Conservation (phyloP, 2,888 invertebrate genomes). For the Meghimatium bilineatum region DNA sequence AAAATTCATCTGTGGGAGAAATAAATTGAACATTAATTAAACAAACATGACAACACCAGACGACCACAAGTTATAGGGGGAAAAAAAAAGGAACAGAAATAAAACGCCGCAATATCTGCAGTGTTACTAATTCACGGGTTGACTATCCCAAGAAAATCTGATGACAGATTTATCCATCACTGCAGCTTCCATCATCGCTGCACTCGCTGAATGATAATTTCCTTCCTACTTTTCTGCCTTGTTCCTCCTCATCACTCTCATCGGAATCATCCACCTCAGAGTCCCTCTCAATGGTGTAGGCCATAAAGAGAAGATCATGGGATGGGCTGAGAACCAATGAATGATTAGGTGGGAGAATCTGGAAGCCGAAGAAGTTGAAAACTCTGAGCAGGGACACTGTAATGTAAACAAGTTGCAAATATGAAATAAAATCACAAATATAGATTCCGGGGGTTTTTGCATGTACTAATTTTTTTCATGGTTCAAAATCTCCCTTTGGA, state of each 20-base stretch:
- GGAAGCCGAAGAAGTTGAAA: constrained; percentile 98
- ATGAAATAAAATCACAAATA: neutral
- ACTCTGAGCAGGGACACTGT: constrained; percentile 90
- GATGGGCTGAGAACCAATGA: constrained; percentile 84
- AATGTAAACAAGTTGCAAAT: neutral
- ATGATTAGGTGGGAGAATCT: constrained; percentile 87
- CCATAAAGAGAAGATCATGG: constrained; percentile 84
- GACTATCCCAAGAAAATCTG: constrained; percentile 7
- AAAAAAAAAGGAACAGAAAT: neutral
- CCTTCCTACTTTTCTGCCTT: neutral
- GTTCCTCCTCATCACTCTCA: constrained; percentile 26
- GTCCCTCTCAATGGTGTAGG: constrained; percentile 74
- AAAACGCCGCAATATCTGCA: neutral
- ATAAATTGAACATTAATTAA: neutral
- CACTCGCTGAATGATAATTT: constrained; percentile 21
- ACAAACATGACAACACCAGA: neutral
- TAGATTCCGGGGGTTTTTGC: too few species aligned
- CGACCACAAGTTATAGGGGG: neutral
- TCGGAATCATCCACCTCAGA: constrained; percentile 42
- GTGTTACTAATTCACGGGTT: constrained; percentile 33
- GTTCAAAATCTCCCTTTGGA: too few species aligned
- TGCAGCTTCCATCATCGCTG: constrained; percentile 42
- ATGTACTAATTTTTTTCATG: too few species aligned
- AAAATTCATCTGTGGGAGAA: neutral
- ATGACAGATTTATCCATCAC: constrained; percentile 30